These are phyloP conservation scores for Ophiodon elongatus DNA, from an alignment of 2,113 vertebrate species.

Conservation along the genomic window DNA sequence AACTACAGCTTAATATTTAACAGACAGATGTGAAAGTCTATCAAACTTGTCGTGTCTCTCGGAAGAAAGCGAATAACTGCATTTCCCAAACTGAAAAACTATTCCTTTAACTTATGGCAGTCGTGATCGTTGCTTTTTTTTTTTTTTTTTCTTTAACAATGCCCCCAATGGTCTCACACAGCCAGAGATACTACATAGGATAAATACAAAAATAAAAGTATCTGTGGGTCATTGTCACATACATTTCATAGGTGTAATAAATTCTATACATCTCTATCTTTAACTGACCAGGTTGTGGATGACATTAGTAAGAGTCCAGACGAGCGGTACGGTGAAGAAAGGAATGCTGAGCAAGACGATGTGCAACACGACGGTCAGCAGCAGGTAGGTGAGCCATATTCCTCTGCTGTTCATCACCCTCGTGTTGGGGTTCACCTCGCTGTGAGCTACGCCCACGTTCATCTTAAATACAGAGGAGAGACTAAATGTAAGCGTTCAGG, in stretches of 20 bases:
- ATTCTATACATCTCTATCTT: background rate
- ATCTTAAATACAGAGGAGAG: slow-evolving; percentile 79
- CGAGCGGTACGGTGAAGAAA: slow-evolving; percentile 92
- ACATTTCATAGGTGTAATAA: background rate
- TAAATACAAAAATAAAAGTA: background rate
- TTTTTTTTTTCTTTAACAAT: background rate
- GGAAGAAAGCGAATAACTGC: background rate
- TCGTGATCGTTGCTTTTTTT: background rate
- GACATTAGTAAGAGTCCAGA: slow-evolving; percentile 96
- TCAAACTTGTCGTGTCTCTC: no score
- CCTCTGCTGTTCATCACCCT: slow-evolving; percentile 95
- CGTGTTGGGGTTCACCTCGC: slow-evolving; percentile 97
- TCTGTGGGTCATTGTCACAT: background rate
- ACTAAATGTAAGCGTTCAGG: background rate
- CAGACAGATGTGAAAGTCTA: background rate
- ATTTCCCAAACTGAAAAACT: background rate
- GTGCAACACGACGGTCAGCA: slow-evolving; percentile 90
- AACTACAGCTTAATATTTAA: background rate
- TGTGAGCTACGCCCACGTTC: slow-evolving; percentile 97
- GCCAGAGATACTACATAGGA: background rate
- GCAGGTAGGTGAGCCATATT: slow-evolving; percentile 93
- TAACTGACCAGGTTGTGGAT: slow-evolving; percentile 94
- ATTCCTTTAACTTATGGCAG: background rate
- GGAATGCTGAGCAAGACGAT: slow-evolving; percentile 93
- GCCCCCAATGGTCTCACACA: no score